Percentiles rank a stretch among this genome's conserved stretches.
phyloP scores from a whole-genome alignment of 1,140 invertebrate species.

The Pantala flavescens region DNA sequence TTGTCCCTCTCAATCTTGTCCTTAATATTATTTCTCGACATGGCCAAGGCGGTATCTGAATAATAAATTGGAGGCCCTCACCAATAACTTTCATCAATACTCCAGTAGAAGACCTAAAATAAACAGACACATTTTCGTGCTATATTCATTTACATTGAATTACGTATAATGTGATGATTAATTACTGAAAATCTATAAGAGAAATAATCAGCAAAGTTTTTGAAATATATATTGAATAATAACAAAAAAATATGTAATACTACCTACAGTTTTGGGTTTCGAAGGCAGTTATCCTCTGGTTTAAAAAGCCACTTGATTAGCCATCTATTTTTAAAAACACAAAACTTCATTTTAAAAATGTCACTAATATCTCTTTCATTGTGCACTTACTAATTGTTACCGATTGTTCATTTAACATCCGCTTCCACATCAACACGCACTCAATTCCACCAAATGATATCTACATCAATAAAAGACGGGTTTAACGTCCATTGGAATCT shows the following conservation, averaged over 20 bases:
- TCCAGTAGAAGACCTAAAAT: neutral
- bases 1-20: constrained; percentile 21
- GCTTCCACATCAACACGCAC: neutral
- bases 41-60: neutral
- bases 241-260: neutral
- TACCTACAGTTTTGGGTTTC: neutral
- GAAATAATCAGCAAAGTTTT: too few relatives aligned
- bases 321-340: neutral
- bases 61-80: neutral
- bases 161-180: neutral
- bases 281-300: neutral
- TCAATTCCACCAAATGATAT: neutral
- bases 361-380: neutral
- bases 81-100: neutral
- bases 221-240: too few relatives aligned
- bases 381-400: neutral
- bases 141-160: neutral
- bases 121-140: neutral
- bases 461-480: too few relatives aligned
- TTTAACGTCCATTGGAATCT: too few relatives aligned
- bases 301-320: neutral
- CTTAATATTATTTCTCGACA: neutral
- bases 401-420: neutral
- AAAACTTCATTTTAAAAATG: constrained; percentile 1
- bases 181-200: too few relatives aligned